Base-by-base conservation (phyloP, 2,888 invertebrate genomes). In the Bimastos eiseni region DNA sequence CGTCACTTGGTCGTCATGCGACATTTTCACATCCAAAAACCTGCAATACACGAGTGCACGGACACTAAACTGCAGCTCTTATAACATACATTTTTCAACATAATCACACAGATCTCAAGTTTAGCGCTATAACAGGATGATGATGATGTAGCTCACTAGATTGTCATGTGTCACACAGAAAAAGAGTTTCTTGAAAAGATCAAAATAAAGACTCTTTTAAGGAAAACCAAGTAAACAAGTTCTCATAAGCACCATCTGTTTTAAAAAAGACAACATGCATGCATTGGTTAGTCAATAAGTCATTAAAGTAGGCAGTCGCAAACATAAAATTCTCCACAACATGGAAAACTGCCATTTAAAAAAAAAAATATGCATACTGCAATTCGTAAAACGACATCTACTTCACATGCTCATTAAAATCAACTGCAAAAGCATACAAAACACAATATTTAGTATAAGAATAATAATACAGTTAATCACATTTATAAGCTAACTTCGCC, bases 291-390 rank as follows among this genome's bases (percentile, higher is more conserved):
- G 49, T 49, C 15, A 49, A 21, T 24, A 49, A n/a, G 70, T 70
- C n/a, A 70, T 70, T n/a, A 70, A 49, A 70, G 30, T n/a, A 70
- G 70, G n/a, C 30, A 70, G 30, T n/a, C 70, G n/a, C 30, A 70
- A 70, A 70, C 30, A 70, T n/a, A 70, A n/a, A n/a, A n/a, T 70
- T n/a, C 70, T 70, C 70, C 70, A 70, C 30, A n/a, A 30, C 11
- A 17, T 13, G 8, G 30, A n/a, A 17, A n/a, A 30, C n/a, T 13
- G 15, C 11, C 70, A 70, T n/a, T n/a, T 70, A n/a, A n/a, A 30
- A 70, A n/a, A n/a, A n/a, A 70, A 70, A 70, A 70, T 70, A 70
- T n/a, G n/a, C 70, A 70, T n/a, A 70, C 70, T n/a, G 70, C 70
- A 70, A n/a, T 70, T n/a, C 30, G 70, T 70, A 70, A 55, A 70